Base-by-base conservation (phyloP, 2,797 vertebrate genomes). In the Urosaurus nigricauda region DNA sequence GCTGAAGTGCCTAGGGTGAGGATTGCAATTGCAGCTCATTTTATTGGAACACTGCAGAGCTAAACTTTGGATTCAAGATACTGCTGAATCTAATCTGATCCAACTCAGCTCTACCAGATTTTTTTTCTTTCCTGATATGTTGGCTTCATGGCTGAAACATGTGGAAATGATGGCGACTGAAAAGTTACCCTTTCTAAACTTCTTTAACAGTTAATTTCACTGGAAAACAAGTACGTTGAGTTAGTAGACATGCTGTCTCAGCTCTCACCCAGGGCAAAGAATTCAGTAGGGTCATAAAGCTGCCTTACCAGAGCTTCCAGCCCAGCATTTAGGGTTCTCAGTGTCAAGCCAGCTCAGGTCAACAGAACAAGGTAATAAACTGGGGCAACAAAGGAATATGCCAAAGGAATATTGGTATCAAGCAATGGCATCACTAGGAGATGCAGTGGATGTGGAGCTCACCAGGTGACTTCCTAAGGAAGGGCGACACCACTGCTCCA, bases 151-250 rank as follows among this genome's bases (percentile, higher is more conserved):
- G 40, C 19, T 87, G 88, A 71, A 0, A 0, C 12, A 37, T 16
- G 83, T 83, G 1, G 13, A 70, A 29, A 80, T 87, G 82, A 0
- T 16, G 75, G 8, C 0, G 0, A 0, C 0, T 32, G 26, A 47
- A 68, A 70, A 37, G 32, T 70, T 79, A 35, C 11, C n/a, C 63
- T 40, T 47, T n/a, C n/a, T 70, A 56, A 87, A 79, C 24, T 56
- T 70, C 47, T 65, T 26, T 24, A 35, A 53, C 24, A 12, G 4
- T 24, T 47, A 77, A 47, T 47, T 47, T 47, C n/a, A 29, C 40
- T 47, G 75, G 75, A 47, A 12, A 14, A 14, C 5, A 16, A 47
- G 11, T 47, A 29, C 5, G 43, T 43, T 47, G 40, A 47, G 26
- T 26, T 77, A 29, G 40, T 29, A 68, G 26, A 29, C 9, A 11